Evolutionary conservation across 2,797 vertebrate genomes (phyloP), one percentile per base, ranked within the genome.

Genomic region (Falco cherrug): DNA sequence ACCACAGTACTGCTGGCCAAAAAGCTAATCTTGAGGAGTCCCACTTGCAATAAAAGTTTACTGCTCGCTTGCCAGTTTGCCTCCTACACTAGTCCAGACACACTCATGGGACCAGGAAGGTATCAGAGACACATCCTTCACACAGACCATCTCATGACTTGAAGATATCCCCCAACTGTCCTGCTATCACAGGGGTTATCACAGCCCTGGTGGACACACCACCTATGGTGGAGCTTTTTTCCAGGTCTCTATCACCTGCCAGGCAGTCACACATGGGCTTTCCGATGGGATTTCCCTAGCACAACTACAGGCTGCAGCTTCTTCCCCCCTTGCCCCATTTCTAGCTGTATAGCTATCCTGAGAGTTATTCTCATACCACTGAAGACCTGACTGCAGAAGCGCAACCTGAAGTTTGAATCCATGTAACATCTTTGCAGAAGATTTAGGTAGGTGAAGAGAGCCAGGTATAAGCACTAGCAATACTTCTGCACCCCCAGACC

Each of bases 211-310:
- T 20, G n/a, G 65, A 41, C 31, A 56, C 18, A 45, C 10, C 11
- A 8, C 18, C 0, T 0, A 43, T 6, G 13, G 9, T 12, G 13
- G 16, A 54, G 5, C 4, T 71, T 73, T 75, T 78, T 28, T 19
- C 37, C 0, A 0, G 65, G 37, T 28, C 20, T 53, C 41, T 60
- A 48, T 53, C 31, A 57, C 6, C 8, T 51, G 11, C 45, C 59
- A 89, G 37, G 78, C 56, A 12, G 53, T 18, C 65, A 90, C 25
- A 68, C 10, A 18, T 4, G 2, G 37, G n/a, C 17, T 48, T 78
- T 84, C 53, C 31, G 28, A 37, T 7, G 22, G 19, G 11, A 83
- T 64, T 63, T 83, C 37, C 45, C 19, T 31, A 87, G 51, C 21
- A 87, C 14, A 84, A 33, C 41, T 75, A 68, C 4, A 61, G 33